Evolutionary conservation across 2,888 invertebrate species (phyloP), one percentile per base, ranked within the genome.

Genomic region (Cosmopolites sordidus): DNA sequence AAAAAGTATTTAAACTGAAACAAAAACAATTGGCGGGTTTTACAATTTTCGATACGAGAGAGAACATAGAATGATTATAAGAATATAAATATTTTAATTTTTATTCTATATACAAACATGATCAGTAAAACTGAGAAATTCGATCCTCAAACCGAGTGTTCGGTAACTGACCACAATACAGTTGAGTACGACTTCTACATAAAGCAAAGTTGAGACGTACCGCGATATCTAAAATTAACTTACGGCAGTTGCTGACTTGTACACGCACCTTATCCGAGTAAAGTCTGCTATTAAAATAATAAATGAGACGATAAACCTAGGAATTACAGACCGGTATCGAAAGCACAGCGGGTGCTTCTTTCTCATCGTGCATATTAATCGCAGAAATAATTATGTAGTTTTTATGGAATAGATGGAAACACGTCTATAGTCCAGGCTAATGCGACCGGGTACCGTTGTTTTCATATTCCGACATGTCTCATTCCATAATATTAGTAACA

Each of bases 221-320:
- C 39, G 45, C 45, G 39, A 54, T 30, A 33, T 40, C 45, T 56
- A 43, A 52, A 56, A 51, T 48, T 56, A 47, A 56, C 48, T 48
- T 45, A 49, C 52, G 30, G 43, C 46, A 47, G 27, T 56, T 56
- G 49, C 41, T 38, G 29, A 41, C 52, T 52, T 42, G 46, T 56
- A 57, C 57, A 57, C 53, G 57, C 53, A 51, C 53, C 53, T 57
- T 57, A 54, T 8, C 48, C 48, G 50, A 54, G 53, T 57, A 57
- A 54, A 54, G 50, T 57, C 57, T 38, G 53, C 57, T 54, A 57
- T 57, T 57, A 57, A 57, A 57, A 57, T 57, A 57, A 57, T 53
- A 57, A 57, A 57, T 54, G 57, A 57, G 57, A 45, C 57, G 57
- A 57, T 57, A 57, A 57, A 54, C 29, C 57, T 57, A 57, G 57